Evolutionary conservation across 2,888 invertebrate species (phyloP).

Genomic region (Dryococelus australis): DNA sequence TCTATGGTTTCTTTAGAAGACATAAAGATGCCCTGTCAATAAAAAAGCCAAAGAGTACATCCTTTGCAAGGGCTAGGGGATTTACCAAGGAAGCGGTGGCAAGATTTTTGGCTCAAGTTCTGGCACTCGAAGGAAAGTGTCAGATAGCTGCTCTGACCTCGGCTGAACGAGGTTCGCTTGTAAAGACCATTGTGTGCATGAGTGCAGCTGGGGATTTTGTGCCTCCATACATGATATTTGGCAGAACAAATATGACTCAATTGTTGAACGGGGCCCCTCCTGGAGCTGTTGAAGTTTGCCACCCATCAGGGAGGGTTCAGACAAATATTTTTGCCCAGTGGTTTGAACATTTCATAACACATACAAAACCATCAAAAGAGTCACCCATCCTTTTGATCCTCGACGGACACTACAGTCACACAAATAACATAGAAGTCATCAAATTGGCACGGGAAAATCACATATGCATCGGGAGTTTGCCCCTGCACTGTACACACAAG

Average conservation of each 20-base stretch:
- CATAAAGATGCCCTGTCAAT: not conserved
- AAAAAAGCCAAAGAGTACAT: not conserved
- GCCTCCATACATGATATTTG: conserved; percentile 32
- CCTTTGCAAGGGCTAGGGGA: conserved; percentile 27
- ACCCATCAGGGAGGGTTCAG: conserved; percentile 29
- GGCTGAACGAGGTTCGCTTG: conserved; percentile 28
- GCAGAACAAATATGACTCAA: conserved; percentile 30
- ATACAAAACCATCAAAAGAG: conserved; percentile 23
- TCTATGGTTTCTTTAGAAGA: not conserved
- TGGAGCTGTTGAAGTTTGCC: conserved; percentile 27
- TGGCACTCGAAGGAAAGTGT: conserved; percentile 30
- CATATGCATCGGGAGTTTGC: conserved; percentile 26
- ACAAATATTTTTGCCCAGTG: conserved; percentile 25
- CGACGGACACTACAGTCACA: conserved; percentile 32
- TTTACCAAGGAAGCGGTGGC: conserved; percentile 35
- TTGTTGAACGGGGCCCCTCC: too few species aligned
- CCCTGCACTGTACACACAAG: conserved; percentile 25
- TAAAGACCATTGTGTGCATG: conserved; percentile 31
- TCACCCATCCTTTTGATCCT: conserved; percentile 22
- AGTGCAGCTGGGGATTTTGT: conserved; percentile 33
- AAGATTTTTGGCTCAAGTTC: conserved; percentile 32
- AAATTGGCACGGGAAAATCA: conserved; percentile 29
- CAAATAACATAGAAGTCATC: conserved; percentile 27
- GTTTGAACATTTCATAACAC: conserved; percentile 28
- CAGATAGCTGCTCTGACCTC: conserved; percentile 34